These are phyloP conservation scores for Polietes domitor DNA, from an alignment of 2,888 invertebrate species.

Conservation along the genomic window DNA sequence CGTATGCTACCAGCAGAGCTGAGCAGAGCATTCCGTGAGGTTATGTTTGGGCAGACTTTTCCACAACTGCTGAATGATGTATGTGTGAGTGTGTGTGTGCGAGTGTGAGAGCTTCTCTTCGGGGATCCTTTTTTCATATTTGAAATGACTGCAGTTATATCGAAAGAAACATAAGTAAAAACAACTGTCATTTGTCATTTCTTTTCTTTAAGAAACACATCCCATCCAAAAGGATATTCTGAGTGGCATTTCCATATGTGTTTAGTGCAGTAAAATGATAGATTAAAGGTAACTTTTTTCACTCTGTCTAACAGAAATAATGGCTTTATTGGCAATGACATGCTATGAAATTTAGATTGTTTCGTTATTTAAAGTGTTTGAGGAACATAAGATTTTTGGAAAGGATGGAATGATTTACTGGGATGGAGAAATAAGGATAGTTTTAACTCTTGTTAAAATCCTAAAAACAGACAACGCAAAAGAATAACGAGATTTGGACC, in stretches of 20 bases:
- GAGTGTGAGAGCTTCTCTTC: slow-evolving; percentile 21
- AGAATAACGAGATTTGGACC: too few relatives aligned
- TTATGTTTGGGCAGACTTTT: slow-evolving; percentile 40
- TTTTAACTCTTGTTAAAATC: too few relatives aligned
- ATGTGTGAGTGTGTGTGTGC: neutral
- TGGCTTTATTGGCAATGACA: slow-evolving; percentile 30
- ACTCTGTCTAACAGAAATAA: neutral
- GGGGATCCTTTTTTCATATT: slow-evolving; percentile 5
- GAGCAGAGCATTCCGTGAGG: neutral
- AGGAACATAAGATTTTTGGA: too few relatives aligned
- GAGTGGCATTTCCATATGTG: slow-evolving; percentile 64
- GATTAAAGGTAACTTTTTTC: slow-evolving; percentile 52
- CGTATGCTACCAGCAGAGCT: neutral
- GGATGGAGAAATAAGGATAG: too few relatives aligned
- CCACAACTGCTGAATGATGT: neutral
- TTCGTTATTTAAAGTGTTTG: neutral
- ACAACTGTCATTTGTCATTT: slow-evolving; percentile 66
- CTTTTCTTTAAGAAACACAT: slow-evolving; percentile 51
- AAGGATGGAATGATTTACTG: too few relatives aligned
- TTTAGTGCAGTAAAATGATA: slow-evolving; percentile 64
- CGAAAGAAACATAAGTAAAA: slow-evolving; percentile 52
- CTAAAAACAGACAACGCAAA: too few relatives aligned
- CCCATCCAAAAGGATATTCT: slow-evolving; percentile 51
- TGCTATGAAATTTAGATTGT: neutral
- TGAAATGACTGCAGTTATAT: slow-evolving; percentile 65